These are phyloP conservation scores for Lycia hirtaria DNA, from an alignment of 2,888 invertebrate genomes.

Conservation along the genomic window DNA sequence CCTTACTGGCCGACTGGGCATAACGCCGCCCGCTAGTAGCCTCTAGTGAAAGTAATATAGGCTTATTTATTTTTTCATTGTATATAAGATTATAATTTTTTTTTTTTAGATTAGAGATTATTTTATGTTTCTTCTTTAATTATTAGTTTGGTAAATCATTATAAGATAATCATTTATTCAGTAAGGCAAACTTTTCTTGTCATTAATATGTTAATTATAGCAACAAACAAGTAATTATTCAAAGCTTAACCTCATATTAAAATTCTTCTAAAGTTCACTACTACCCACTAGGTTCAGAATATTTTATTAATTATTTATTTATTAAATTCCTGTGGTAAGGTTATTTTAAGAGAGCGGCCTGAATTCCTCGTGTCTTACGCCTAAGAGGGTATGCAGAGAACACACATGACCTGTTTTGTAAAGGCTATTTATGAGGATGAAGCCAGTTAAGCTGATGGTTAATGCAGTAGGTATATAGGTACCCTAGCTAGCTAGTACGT, in stretches of 20 bases:
- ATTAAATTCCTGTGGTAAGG: background rate
- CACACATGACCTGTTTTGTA: constrained; percentile 30
- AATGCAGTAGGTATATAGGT: constrained; percentile 1
- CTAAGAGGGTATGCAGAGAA: constrained; percentile 10
- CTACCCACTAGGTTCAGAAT: background rate
- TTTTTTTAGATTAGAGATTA: no score
- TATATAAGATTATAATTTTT: no score
- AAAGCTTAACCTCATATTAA: background rate
- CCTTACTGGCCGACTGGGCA: no score
- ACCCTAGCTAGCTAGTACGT: background rate
- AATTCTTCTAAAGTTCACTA: background rate
- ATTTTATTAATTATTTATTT: no score
- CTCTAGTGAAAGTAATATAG: no score
- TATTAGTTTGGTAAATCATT: no score
- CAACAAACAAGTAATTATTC: background rate
- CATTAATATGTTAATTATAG: background rate
- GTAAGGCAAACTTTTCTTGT: background rate
- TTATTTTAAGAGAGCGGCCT: constrained; percentile 23
- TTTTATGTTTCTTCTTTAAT: no score
- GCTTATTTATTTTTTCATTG: no score
- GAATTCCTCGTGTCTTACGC: constrained; percentile 32
- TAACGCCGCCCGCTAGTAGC: no score
- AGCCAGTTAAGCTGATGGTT: constrained; percentile 3
- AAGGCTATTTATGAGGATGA: constrained; percentile 13
- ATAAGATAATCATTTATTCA: no score